phyloP scores from a whole-genome alignment of 2,888 invertebrate species.

The Eulithis testata region DNA sequence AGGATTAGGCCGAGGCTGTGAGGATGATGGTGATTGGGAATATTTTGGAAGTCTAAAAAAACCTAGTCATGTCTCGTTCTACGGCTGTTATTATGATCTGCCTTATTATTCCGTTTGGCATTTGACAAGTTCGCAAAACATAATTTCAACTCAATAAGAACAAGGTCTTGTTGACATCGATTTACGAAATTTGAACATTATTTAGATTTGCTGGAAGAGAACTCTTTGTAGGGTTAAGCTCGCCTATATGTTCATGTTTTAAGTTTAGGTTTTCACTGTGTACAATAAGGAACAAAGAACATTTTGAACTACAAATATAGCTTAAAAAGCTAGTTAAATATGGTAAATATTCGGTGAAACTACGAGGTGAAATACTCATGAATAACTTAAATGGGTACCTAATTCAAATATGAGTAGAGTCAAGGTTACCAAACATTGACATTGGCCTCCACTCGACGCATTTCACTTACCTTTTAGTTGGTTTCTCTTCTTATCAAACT shows the following conservation, averaged over 20 bases:
- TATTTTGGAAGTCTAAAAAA: too few species aligned
- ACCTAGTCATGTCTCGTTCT: too few species aligned
- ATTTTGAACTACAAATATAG: too few species aligned
- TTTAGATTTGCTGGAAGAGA: too few species aligned
- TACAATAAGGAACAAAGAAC: too few species aligned
- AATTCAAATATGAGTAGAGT: slow-evolving; percentile 2
- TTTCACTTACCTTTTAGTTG: slow-evolving; percentile 26
- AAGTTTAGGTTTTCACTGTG: too few species aligned
- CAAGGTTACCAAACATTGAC: slow-evolving; percentile 24
- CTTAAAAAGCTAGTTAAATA: neutral
- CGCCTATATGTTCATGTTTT: too few species aligned
- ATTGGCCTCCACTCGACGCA: slow-evolving; percentile 30
- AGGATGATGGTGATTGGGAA: too few species aligned
- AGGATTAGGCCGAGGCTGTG: too few species aligned
- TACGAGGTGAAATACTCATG: neutral
- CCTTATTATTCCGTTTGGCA: neutral
- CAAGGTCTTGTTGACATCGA: neutral
- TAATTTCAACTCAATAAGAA: neutral
- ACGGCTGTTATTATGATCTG: too few species aligned
- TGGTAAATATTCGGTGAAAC: neutral
- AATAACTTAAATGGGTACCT: too few species aligned
- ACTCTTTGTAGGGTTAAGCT: too few species aligned
- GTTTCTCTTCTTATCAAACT: neutral
- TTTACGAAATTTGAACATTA: neutral
- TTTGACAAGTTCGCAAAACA: neutral